Conservation (phyloP, 2,888 invertebrate species). For the Callyntrura guangdongensis region DNA sequence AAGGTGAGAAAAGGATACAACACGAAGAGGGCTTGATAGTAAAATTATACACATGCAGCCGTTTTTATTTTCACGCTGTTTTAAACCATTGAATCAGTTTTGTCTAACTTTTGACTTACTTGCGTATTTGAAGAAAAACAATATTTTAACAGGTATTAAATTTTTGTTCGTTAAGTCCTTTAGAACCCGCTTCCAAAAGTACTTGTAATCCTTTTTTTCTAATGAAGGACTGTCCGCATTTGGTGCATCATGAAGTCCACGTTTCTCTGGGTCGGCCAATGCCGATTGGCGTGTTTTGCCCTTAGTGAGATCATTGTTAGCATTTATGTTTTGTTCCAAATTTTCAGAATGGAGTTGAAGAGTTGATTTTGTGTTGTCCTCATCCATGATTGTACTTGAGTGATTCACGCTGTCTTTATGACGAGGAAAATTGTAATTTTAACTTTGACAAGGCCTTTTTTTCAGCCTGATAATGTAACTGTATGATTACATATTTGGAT, state of each 20-base stretch:
- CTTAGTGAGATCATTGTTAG: constrained; percentile 61
- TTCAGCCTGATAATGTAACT: not conserved
- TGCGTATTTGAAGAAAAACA: constrained; percentile 92
- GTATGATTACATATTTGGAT: too few species aligned
- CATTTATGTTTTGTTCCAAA: not conserved
- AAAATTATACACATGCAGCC: not conserved
- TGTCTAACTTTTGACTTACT: constrained; percentile 88
- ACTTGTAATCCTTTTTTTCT: constrained; percentile 79
- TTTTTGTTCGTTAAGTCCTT: constrained; percentile 90
- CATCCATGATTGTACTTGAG: constrained; percentile 48
- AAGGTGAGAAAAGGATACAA: constrained; percentile 93
- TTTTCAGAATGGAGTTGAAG: constrained; percentile 20
- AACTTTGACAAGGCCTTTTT: constrained; percentile 42
- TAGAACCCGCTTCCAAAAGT: constrained; percentile 80
- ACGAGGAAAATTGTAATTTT: not conserved
- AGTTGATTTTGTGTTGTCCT: not conserved
- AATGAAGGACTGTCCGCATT: not conserved
- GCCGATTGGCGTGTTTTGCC: not conserved
- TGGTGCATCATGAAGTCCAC: not conserved
- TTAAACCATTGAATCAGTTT: not conserved
- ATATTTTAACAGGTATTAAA: constrained; percentile 90
- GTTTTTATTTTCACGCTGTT: not conserved
- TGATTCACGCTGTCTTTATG: not conserved
- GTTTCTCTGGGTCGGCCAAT: constrained; percentile 21
- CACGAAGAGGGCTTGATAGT: constrained; percentile 89